Evolutionary conservation across 2,797 vertebrate species (phyloP).

Genomic region (Lycodopsis pacificus): DNA sequence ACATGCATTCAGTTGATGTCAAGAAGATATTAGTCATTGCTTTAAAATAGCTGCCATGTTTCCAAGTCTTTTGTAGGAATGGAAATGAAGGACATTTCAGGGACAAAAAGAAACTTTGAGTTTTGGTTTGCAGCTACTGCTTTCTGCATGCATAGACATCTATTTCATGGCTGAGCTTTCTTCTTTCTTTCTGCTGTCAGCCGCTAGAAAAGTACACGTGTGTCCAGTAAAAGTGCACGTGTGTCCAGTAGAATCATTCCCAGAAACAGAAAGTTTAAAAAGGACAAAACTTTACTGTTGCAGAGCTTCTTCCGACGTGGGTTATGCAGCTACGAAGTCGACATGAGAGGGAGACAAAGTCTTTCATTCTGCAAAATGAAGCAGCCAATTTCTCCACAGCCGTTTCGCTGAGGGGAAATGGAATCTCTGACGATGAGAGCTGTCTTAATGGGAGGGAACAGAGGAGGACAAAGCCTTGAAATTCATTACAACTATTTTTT

Average conservation of each 20-base stretch:
- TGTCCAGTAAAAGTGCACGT: background rate
- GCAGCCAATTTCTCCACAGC: constrained; percentile 24
- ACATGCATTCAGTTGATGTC: constrained; percentile 59
- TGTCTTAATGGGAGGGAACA: constrained; percentile 37
- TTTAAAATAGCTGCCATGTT: constrained; percentile 68
- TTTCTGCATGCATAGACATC: background rate
- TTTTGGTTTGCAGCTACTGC: constrained; percentile 6
- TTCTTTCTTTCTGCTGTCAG: background rate
- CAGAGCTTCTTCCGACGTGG: background rate
- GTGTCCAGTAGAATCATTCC: constrained; percentile 9
- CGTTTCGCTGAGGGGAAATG: constrained; percentile 16
- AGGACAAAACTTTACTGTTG: background rate
- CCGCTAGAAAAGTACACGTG: background rate
- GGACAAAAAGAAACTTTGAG: constrained; percentile 22
- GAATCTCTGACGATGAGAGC: constrained; percentile 43
- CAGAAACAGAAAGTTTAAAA: constrained; percentile 2
- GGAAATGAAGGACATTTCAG: constrained; percentile 64
- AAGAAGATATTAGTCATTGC: constrained; percentile 51
- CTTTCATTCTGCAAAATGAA: constrained; percentile 47
- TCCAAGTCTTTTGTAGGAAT: constrained; percentile 55
- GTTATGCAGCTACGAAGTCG: background rate
- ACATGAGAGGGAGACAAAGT: constrained; percentile 30
- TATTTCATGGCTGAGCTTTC: constrained; percentile 2
- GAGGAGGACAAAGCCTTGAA: constrained; percentile 62
- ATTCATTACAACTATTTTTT: constrained; percentile 59